Evolutionary conservation across 2,797 vertebrate species (phyloP).

Genomic region (Phataginus tetradactyla): DNA sequence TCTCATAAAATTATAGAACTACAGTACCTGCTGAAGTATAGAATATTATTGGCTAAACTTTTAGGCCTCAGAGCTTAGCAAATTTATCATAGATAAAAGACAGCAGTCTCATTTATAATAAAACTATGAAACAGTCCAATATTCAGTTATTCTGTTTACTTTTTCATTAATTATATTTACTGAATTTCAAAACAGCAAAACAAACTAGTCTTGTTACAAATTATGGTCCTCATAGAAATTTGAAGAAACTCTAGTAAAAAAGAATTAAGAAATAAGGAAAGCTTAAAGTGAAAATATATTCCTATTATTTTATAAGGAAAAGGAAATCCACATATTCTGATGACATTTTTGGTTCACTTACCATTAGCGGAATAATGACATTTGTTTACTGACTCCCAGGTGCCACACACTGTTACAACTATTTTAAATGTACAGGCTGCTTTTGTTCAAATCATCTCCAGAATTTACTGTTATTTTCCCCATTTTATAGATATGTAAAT

Average conservation of each 20-base stretch:
- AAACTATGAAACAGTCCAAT: neutral
- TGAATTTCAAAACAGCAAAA: slow-evolving; percentile 7
- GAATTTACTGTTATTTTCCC: neutral
- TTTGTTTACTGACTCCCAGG: neutral
- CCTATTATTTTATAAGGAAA: neutral
- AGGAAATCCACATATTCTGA: neutral
- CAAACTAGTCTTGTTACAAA: neutral
- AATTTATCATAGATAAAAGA: neutral
- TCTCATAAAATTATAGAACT: neutral
- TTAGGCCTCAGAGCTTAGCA: neutral
- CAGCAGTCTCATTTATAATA: neutral
- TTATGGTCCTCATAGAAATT: neutral
- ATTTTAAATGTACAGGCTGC: neutral
- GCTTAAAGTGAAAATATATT: slow-evolving; percentile 9
- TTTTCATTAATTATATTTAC: neutral
- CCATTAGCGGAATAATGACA: neutral
- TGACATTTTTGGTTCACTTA: neutral
- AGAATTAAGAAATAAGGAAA: neutral
- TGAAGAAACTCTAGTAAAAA: neutral
- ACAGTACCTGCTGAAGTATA: neutral
- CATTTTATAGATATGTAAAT: neutral
- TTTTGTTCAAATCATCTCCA: neutral
- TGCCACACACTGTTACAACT: neutral
- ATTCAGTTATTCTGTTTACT: neutral
- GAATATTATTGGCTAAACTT: neutral